phyloP scores from a whole-genome alignment of 2,888 invertebrate genomes.

The Notocelia uddmanniana region DNA sequence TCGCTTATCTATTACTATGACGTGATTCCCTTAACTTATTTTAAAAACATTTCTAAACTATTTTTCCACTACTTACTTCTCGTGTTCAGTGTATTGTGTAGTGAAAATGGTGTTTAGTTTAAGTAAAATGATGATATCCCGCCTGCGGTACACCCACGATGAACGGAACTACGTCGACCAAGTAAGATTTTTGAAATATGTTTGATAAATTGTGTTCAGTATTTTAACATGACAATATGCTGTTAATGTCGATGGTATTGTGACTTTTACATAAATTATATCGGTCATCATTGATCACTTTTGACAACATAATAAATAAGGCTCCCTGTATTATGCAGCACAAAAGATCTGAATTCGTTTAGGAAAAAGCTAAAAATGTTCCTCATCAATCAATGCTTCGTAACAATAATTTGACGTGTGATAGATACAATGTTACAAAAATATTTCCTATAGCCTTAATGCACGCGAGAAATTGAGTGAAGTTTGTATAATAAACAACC shows the following conservation, averaged over 20 bases:
- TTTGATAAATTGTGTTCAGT: conserved; percentile 32
- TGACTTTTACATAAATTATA: conserved; percentile 44
- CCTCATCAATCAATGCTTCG: conserved; percentile 45
- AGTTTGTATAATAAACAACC: background rate
- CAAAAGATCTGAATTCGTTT: conserved; percentile 46
- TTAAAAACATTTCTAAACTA: conserved; percentile 47
- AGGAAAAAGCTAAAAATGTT: conserved; percentile 45
- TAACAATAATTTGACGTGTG: conserved; percentile 45
- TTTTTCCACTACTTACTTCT: conserved; percentile 46
- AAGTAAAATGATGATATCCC: conserved; percentile 70
- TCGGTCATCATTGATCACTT: conserved; percentile 41
- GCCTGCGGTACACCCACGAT: conserved; percentile 73
- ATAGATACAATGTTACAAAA: conserved; percentile 41
- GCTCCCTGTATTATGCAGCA: conserved; percentile 39
- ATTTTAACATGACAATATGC: conserved; percentile 37
- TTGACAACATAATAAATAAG: conserved; percentile 46
- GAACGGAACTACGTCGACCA: conserved; percentile 66
- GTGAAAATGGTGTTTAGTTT: conserved; percentile 76
- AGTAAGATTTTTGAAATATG: conserved; percentile 46
- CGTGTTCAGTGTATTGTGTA: conserved; percentile 50
- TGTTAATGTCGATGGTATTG: conserved; percentile 34
- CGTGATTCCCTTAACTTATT: conserved; percentile 51
- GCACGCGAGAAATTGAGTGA: background rate
- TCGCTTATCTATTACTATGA: conserved; percentile 50
- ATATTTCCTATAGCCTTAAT: conserved; percentile 22